Percentiles rank a stretch among this genome's conserved stretches.
Evolutionary conservation across 2,113 vertebrate genomes (phyloP).

Genomic region (Spheniscus mendiculus): DNA sequence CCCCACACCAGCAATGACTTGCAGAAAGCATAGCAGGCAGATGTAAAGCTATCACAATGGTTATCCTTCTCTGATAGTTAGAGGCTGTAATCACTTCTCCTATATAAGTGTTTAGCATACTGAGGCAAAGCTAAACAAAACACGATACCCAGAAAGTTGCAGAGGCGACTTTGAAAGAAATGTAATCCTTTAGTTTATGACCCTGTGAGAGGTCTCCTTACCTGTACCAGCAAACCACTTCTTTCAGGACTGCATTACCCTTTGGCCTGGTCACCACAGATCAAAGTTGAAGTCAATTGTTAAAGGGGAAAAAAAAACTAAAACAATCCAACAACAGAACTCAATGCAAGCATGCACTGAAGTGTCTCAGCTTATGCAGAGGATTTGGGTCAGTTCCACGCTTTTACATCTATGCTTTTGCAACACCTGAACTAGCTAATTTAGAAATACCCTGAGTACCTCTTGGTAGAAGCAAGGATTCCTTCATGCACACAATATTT

Average conservation of each 20-base stretch:
- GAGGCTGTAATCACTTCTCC: not conserved
- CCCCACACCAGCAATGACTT: not conserved
- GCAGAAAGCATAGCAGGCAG: not conserved
- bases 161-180: not conserved
- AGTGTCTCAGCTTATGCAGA: not conserved
- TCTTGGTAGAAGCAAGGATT: not conserved
- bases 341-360: not conserved
- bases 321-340: not conserved
- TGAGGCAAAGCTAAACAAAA: not conserved
- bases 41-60: not conserved
- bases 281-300: not conserved
- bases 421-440: not conserved
- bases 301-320: accelerated
- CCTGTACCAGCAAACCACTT: not conserved
- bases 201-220: not conserved
- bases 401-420: not conserved
- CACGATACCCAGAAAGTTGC: accelerated
- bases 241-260: not conserved
- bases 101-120: accelerated
- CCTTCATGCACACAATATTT: not conserved
- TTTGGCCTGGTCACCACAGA: not conserved
- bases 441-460: accelerated
- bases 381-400: not conserved
- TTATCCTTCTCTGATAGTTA: not conserved
- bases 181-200: not conserved